A percentile compares a stretch with the other conserved stretches of the same genome.
phyloP scores from a whole-genome alignment of 2,888 invertebrate species.

The Hyalella azteca region DNA sequence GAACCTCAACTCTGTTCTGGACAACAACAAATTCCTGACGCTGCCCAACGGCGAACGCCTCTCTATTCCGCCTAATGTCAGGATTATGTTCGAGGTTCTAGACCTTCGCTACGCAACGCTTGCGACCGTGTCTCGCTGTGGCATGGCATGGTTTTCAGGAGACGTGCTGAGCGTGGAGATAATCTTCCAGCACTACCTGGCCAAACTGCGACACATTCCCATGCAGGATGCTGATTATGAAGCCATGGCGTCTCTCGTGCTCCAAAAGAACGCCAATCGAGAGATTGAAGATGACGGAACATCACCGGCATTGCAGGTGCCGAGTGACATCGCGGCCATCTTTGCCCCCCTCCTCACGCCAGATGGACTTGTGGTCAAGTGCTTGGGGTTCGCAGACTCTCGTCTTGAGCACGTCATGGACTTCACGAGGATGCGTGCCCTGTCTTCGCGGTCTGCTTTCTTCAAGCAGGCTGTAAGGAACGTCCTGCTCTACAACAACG shows the following conservation, averaged over 20 bases:
- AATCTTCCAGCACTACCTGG: slow-evolving; percentile 96
- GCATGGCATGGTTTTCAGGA: slow-evolving; percentile 99
- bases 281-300: slow-evolving; percentile 2
- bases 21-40: slow-evolving; percentile 97
- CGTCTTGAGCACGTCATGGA: slow-evolving; percentile 95
- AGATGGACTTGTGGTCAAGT: slow-evolving; percentile 91
- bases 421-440: slow-evolving; percentile 93
- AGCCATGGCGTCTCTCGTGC: slow-evolving; percentile 23
- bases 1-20: slow-evolving; percentile 97
- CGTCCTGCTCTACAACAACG: slow-evolving; percentile 88
- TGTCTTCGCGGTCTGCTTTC: slow-evolving; percentile 97
- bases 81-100: slow-evolving; percentile 94
- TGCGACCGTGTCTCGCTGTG: slow-evolving; percentile 98
- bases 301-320: slow-evolving; percentile 65
- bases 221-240: slow-evolving; percentile 62
- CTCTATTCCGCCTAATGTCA: slow-evolving; percentile 94
- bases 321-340: slow-evolving; percentile 85
- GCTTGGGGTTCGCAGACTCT: slow-evolving; percentile 86
- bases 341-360: slow-evolving; percentile 85
- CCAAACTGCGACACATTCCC: slow-evolving; percentile 82
- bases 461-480: slow-evolving; percentile 83
- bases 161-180: slow-evolving; percentile 98
- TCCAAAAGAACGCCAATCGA: not conserved
- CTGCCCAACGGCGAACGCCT: slow-evolving; percentile 98
- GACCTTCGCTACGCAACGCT: slow-evolving; percentile 97